A percentile compares a stretch with the other conserved stretches of the same genome.
These are phyloP conservation scores for Oscarella lobularis DNA, from an alignment of 37 sponge, comb jelly and placozoan genomes.

Conservation along the genomic window DNA sequence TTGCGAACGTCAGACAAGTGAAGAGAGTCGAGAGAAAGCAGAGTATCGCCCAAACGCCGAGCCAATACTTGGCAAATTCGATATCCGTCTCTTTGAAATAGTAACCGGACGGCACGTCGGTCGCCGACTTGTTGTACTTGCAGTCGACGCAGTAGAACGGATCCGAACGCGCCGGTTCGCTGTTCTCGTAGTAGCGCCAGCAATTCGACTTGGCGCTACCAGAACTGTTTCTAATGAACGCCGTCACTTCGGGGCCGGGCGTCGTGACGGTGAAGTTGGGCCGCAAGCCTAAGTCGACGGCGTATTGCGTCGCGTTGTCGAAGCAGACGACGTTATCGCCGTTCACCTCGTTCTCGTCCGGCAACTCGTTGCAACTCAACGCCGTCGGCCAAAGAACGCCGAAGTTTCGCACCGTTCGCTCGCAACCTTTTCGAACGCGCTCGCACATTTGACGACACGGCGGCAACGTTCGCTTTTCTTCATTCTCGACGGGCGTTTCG, in stretches of 20 bases:
- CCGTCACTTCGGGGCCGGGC: not conserved
- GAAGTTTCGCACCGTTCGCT: not conserved
- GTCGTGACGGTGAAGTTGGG: not conserved
- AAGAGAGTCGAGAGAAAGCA: slow-evolving; percentile 70
- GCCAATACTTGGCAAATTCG: slow-evolving; percentile 49
- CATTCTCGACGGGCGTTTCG: not conserved
- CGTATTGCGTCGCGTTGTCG: not conserved
- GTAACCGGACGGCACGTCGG: not conserved
- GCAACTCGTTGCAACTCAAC: not conserved
- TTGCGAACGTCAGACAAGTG: slow-evolving; percentile 60
- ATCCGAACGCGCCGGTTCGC: not conserved
- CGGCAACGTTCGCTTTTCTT: not conserved
- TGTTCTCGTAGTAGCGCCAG: not conserved
- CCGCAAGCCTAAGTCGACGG: too few species aligned
- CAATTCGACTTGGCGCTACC: not conserved
- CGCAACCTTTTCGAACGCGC: not conserved
- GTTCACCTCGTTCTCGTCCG: not conserved
- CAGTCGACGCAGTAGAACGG: not conserved
- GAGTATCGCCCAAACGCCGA: slow-evolving; percentile 40
- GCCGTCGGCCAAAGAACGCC: not conserved
- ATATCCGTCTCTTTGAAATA: slow-evolving; percentile 34
- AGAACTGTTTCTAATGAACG: not conserved
- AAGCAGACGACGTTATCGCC: not conserved
- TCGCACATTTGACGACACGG: not conserved
- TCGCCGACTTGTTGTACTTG: not conserved